Conservation (phyloP, 2,888 invertebrate species). For the Hypselothyrea guttata region DNA sequence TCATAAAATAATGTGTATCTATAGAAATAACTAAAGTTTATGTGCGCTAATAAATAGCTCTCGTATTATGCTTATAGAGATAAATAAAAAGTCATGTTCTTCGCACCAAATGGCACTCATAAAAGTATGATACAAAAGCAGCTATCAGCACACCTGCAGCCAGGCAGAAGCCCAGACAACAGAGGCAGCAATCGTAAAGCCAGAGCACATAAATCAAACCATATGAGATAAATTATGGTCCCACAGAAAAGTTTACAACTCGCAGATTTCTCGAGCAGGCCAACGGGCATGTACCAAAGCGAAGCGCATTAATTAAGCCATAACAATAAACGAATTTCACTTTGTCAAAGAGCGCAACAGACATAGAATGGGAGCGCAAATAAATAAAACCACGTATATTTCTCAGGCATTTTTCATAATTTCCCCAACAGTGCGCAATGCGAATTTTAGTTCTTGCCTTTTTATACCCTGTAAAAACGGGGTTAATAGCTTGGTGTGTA, state of each 20-base stretch:
- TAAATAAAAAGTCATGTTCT: conserved; percentile 22
- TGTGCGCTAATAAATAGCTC: conserved; percentile 25
- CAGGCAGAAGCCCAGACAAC: background rate
- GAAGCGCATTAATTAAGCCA: conserved; percentile 58
- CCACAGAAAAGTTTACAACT: conserved; percentile 18
- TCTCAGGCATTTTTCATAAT: background rate
- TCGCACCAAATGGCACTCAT: conserved; percentile 30
- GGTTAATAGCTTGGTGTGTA: too few species aligned
- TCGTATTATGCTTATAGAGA: conserved; percentile 4
- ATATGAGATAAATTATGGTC: conserved; percentile 37
- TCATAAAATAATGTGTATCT: conserved; percentile 1
- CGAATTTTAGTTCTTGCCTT: background rate
- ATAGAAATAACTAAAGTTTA: conserved; percentile 11
- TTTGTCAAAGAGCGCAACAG: conserved; percentile 26
- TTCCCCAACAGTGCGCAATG: background rate
- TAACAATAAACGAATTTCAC: conserved; percentile 52
- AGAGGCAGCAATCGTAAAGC: conserved; percentile 15
- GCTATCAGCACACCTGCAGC: conserved; percentile 20
- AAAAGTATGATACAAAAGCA: conserved; percentile 20
- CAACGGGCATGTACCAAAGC: conserved; percentile 32
- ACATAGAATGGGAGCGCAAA: background rate
- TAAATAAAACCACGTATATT: background rate
- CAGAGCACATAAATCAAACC: conserved; percentile 36
- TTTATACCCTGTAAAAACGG: too few species aligned
- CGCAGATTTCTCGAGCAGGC: conserved; percentile 7